These are phyloP conservation scores for Alosa alosa DNA, from an alignment of 2,113 vertebrate species.

Conservation along the genomic window DNA sequence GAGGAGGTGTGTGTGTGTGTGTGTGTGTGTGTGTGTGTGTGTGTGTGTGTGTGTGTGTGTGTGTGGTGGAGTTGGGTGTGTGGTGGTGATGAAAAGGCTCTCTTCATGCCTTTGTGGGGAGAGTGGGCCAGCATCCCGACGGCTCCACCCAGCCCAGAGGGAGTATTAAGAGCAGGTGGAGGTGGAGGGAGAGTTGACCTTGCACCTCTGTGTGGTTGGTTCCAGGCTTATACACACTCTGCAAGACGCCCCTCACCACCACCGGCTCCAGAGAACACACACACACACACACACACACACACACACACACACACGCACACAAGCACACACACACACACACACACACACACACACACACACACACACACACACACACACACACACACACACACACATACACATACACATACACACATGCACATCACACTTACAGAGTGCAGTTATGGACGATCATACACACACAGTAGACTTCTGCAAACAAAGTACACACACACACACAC, in stretches of 20 bases:
- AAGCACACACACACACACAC: background rate
- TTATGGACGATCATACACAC: background rate
- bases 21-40: conserved; percentile 7
- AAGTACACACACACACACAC: background rate
- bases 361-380: no score
- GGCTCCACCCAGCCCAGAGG: conserved; percentile 11
- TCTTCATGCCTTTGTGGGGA: background rate
- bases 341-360: no score
- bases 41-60: background rate
- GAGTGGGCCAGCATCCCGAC: background rate
- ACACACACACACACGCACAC: no score
- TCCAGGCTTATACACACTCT: background rate
- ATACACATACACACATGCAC: background rate
- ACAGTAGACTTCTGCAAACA: no score
- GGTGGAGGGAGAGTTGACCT: background rate
- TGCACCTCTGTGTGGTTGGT: background rate
- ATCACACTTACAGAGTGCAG: background rate
- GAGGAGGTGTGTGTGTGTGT: background rate
- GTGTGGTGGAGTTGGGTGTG: background rate
- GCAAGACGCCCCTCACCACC: background rate
- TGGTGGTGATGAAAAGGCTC: conserved; percentile 18
- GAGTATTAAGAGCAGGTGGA: background rate
- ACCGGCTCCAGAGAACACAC: background rate
- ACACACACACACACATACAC: background rate
- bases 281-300: background rate